A percentile compares a stretch with the other conserved stretches of the same genome.
Evolutionary conservation across 2,113 vertebrate genomes (phyloP).

Genomic region (Callopanchax toddi): DNA sequence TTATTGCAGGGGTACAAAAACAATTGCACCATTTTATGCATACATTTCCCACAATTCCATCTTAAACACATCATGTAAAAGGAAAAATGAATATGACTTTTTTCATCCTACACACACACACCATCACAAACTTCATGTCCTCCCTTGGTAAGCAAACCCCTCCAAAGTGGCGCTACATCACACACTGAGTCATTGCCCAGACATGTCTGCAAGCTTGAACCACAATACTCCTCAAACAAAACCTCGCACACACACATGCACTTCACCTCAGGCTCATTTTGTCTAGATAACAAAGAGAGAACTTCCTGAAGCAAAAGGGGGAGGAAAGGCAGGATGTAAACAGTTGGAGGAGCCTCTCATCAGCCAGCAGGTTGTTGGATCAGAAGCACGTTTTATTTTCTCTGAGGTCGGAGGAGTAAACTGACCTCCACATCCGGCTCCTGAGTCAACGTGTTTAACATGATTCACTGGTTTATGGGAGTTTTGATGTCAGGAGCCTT

Average conservation of each 20-base stretch:
- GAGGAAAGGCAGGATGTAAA: constrained; percentile 14
- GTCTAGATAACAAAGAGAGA: constrained; percentile 45
- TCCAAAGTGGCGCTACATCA: constrained; percentile 31
- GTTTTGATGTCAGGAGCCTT: constrained; percentile 21
- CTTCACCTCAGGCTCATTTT: constrained; percentile 19
- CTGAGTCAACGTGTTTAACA: constrained; percentile 6
- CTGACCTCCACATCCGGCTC: constrained; percentile 20
- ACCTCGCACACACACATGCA: constrained; percentile 10
- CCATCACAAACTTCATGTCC: constrained; percentile 33
- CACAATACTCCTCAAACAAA: constrained; percentile 32
- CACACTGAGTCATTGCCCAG: constrained; percentile 67
- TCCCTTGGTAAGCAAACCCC: constrained; percentile 57
- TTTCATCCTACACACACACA: constrained; percentile 1
- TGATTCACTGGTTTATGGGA: constrained; percentile 28
- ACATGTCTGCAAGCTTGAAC: constrained; percentile 52
- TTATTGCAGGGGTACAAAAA: constrained; percentile 1
- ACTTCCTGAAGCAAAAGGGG: constrained; percentile 20
- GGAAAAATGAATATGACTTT: background rate
- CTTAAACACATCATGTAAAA: background rate
- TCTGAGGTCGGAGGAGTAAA: constrained; percentile 31
- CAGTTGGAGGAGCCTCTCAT: constrained; percentile 11
- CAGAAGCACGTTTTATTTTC: constrained; percentile 34
- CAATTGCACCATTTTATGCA: background rate
- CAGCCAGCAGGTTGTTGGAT: background rate
- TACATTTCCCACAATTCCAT: background rate